Conservation (phyloP, 2,113 vertebrate species). For the Pagrus major region DNA sequence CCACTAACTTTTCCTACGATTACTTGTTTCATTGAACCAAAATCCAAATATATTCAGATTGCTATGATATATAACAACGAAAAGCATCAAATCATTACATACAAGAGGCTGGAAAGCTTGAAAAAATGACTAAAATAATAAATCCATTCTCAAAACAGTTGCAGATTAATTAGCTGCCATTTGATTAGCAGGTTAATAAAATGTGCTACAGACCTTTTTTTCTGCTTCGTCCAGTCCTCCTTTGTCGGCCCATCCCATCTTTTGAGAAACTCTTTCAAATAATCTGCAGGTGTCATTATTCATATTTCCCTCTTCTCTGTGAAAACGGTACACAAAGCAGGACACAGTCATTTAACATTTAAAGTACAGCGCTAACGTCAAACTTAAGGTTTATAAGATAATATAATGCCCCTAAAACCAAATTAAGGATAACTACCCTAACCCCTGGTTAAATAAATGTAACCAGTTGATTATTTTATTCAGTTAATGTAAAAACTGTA, state of each 20-base stretch:
- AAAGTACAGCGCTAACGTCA: neutral
- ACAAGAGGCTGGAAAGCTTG: neutral
- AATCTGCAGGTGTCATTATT: slow-evolving; percentile 53
- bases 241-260: slow-evolving; percentile 73
- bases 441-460: neutral
- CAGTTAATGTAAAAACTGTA: neutral
- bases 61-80: neutral
- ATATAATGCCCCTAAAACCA: too few relatives aligned
- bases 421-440: fast-evolving
- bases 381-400: too few relatives aligned
- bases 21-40: too few relatives aligned
- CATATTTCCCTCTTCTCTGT: slow-evolving; percentile 60
- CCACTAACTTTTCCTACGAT: too few relatives aligned
- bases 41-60: neutral
- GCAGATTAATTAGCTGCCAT: neutral
- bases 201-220: slow-evolving; percentile 64
- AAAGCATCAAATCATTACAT: neutral
- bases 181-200: neutral
- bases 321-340: neutral
- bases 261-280: slow-evolving; percentile 79
- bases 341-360: slow-evolving; percentile 27
- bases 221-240: slow-evolving; percentile 72
- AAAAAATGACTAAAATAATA: neutral
- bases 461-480: neutral
- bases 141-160: neutral